phyloP scores from a whole-genome alignment of 2,888 invertebrate genomes.

The Heliconius charithonia region DNA sequence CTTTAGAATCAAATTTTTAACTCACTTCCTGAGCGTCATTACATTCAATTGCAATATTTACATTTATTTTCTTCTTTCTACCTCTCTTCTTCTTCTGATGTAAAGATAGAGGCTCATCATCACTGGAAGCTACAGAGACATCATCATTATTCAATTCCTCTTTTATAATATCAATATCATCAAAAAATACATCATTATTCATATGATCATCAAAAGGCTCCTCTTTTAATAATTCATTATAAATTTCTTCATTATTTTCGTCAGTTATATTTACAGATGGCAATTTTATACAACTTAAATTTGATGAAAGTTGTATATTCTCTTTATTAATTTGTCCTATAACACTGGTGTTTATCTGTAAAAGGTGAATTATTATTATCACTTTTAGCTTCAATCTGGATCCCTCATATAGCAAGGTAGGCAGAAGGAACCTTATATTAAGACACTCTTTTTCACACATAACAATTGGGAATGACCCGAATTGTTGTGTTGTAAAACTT shows the following conservation, averaged over 20 bases:
- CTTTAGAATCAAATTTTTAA: not conserved
- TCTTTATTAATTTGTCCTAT: constrained; percentile 58
- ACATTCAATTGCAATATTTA: not conserved
- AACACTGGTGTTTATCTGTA: constrained; percentile 57
- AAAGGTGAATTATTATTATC: not conserved
- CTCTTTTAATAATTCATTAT: constrained; percentile 5
- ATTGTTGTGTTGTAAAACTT: too few relatives aligned
- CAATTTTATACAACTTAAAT: constrained; percentile 28
- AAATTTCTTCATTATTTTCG: constrained; percentile 2
- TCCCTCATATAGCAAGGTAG: too few relatives aligned
- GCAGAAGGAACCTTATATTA: too few relatives aligned
- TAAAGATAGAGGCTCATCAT: constrained; percentile 68
- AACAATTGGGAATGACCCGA: too few relatives aligned
- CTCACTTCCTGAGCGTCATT: constrained; percentile 1
- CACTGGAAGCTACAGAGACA: constrained; percentile 53
- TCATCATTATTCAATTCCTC: constrained; percentile 58
- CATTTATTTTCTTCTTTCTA: constrained; percentile 50
- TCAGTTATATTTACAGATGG: constrained; percentile 25
- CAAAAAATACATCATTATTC: constrained; percentile 35
- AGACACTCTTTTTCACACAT: too few relatives aligned
- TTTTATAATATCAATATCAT: constrained; percentile 56
- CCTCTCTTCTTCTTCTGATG: constrained; percentile 60
- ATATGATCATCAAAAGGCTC: constrained; percentile 39
- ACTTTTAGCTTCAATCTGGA: too few relatives aligned
- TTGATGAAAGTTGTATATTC: constrained; percentile 25